phyloP scores from a whole-genome alignment of 2,888 invertebrate genomes.

The Melieria omissa region DNA sequence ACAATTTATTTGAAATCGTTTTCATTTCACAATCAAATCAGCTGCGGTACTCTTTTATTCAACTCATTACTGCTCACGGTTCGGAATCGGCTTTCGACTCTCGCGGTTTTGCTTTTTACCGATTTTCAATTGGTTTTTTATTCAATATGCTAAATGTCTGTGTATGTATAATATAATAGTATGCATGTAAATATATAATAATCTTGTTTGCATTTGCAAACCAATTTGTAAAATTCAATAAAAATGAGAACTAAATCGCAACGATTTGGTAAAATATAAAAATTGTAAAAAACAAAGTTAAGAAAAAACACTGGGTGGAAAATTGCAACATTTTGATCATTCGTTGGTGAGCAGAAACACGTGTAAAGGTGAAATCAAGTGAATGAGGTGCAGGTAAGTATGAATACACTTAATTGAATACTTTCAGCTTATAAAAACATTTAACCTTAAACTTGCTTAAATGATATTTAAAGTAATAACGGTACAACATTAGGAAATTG shows the following conservation, averaged over 20 bases:
- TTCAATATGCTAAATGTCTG: slow-evolving; percentile 6
- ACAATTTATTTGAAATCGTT: slow-evolving; percentile 39
- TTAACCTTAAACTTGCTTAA: no score
- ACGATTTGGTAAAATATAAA: no score
- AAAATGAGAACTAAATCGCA: no score
- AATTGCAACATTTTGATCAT: no score
- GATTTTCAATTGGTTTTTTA: slow-evolving; percentile 3
- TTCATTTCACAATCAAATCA: slow-evolving; percentile 20
- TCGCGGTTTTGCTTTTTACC: slow-evolving; percentile 6
- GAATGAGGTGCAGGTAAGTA: no score
- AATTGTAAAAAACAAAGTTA: no score
- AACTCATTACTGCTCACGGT: slow-evolving; percentile 6
- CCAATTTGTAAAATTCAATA: no score
- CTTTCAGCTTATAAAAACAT: no score
- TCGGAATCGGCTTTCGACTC: neutral
- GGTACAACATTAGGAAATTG: neutral
- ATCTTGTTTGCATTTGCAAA: neutral
- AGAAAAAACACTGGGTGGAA: no score
- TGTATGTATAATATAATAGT: slow-evolving; percentile 14
- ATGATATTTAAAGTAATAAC: neutral
- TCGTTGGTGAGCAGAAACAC: no score
- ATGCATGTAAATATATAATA: slow-evolving; percentile 7
- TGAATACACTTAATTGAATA: no score
- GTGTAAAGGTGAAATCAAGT: no score
- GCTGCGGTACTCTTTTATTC: slow-evolving; percentile 1